A percentile compares a stretch with the other conserved stretches of the same genome.
phyloP scores from a whole-genome alignment of 2,113 vertebrate genomes.

The Lasiurus borealis region DNA sequence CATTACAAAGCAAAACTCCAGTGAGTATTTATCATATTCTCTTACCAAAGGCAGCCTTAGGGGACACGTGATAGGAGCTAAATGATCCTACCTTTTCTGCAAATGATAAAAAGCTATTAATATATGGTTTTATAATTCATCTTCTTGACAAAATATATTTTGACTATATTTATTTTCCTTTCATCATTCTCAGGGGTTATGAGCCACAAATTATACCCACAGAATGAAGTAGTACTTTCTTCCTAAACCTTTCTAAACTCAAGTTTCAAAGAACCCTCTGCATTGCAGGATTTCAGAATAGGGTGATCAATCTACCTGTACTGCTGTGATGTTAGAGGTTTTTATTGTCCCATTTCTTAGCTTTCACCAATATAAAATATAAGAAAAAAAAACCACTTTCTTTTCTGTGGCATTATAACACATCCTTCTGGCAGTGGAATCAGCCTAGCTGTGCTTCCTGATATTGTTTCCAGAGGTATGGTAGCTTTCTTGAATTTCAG shows the following conservation, averaged over 20 bases:
- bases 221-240: not conserved
- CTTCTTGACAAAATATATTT: conserved; percentile 35
- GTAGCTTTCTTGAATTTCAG: conserved; percentile 24
- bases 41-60: not conserved
- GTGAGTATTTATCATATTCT: not conserved
- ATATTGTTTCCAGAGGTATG: not conserved
- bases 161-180: conserved; percentile 27
- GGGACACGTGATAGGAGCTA: not conserved
- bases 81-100: conserved; percentile 7
- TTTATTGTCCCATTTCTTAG: not conserved
- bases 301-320: not conserved
- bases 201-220: not conserved
- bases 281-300: not conserved
- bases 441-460: not conserved
- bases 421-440: not conserved
- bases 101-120: not conserved
- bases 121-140: not conserved
- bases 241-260: not conserved
- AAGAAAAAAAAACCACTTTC: not conserved
- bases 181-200: not conserved
- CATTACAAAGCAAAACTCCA: not conserved
- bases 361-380: not conserved
- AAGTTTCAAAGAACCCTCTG: not conserved
- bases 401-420: not conserved
- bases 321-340: not conserved